A percentile compares a stretch with the other conserved stretches of the same genome.
phyloP scores from a whole-genome alignment of 2,113 vertebrate genomes.

The Pristiophorus japonicus region DNA sequence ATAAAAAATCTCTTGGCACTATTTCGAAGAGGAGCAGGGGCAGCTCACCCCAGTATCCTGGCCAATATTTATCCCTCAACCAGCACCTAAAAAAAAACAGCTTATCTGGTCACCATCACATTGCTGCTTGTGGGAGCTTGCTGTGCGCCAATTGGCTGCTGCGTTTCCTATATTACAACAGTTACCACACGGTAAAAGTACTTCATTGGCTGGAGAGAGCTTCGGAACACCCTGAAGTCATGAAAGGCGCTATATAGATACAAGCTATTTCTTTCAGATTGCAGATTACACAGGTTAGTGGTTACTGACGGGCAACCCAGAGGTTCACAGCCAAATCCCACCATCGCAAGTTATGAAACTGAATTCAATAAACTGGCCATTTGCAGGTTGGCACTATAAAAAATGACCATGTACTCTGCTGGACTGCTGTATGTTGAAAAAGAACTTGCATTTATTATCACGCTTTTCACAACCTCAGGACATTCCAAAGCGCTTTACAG shows the following conservation, averaged over 20 bases:
- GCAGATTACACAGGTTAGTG: background rate
- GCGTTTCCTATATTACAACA: too few relatives aligned
- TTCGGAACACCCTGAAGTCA: background rate
- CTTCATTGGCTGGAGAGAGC: background rate
- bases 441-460: too few relatives aligned
- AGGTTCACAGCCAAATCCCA: background rate
- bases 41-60: background rate
- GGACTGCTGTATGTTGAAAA: too few relatives aligned
- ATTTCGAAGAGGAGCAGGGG: background rate
- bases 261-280: background rate
- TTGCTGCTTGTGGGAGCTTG: background rate
- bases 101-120: background rate
- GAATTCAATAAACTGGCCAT: background rate
- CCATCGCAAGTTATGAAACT: background rate
- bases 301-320: background rate
- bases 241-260: background rate
- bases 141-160: background rate
- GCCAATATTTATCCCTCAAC: background rate
- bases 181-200: too few relatives aligned
- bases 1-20: background rate
- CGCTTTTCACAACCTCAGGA: too few relatives aligned
- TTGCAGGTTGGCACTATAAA: background rate
- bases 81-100: background rate
- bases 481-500: too few relatives aligned
- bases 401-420: too few relatives aligned